Conservation (phyloP, 2,797 vertebrate species). For the Okamejei kenojei region DNA sequence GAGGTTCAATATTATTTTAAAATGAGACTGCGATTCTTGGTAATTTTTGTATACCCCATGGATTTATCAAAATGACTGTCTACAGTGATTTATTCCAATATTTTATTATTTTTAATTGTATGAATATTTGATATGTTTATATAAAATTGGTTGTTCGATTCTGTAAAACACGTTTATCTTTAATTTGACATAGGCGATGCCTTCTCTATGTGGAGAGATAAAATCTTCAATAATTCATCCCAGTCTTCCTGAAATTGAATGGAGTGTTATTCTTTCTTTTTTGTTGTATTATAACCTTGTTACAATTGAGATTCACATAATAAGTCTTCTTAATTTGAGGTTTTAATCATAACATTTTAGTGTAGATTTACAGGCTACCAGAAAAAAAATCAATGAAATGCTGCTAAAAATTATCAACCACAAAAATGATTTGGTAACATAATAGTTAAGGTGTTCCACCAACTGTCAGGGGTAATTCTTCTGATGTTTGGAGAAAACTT, state of each 20-base stretch:
- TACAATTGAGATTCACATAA: neutral
- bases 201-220: neutral
- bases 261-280: neutral
- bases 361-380: neutral
- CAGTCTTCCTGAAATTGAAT: neutral
- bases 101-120: neutral
- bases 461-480: neutral
- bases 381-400: neutral
- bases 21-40: neutral
- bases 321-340: neutral
- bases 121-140: neutral
- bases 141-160: neutral
- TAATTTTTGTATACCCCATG: neutral
- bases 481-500: neutral
- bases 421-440: neutral
- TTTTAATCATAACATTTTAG: neutral
- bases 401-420: neutral
- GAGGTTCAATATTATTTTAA: too few species aligned
- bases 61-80: neutral
- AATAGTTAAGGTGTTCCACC: neutral
- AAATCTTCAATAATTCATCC: neutral
- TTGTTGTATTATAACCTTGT: neutral
- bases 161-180: neutral
- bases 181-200: neutral
- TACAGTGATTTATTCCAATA: neutral